phyloP scores from a whole-genome alignment of 92 coral and sea anemone genomes.

The Zoanthus sansibaricus region DNA sequence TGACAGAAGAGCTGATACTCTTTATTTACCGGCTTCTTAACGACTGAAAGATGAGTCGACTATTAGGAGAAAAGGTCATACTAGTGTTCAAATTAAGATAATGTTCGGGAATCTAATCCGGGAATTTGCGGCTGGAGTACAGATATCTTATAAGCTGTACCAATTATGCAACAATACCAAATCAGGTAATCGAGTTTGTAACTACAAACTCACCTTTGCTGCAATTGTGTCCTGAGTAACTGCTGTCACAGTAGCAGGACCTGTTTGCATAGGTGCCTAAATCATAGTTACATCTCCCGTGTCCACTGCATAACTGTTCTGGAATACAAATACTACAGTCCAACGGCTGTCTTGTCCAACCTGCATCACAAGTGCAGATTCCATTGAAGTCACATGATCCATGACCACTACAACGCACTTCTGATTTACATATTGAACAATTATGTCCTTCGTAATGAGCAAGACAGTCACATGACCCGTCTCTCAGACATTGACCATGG shows the following conservation, averaged over 20 bases:
- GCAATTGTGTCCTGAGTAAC: slow-evolving; percentile 61
- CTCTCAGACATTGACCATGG: slow-evolving; percentile 68
- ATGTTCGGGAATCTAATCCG: too few species aligned
- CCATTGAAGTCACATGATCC: slow-evolving; percentile 75
- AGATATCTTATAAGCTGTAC: too few species aligned
- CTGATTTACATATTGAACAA: slow-evolving; percentile 62
- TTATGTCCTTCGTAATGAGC: slow-evolving; percentile 55
- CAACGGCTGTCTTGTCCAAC: slow-evolving; percentile 64
- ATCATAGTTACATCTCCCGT: slow-evolving; percentile 71
- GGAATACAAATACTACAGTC: slow-evolving; percentile 71
- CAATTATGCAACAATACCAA: background rate
- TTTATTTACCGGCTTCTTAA: too few species aligned
- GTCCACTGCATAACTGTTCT: slow-evolving; percentile 67
- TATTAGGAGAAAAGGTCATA: too few species aligned
- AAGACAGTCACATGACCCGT: slow-evolving; percentile 72
- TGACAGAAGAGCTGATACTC: too few species aligned
- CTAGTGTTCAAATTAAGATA: too few species aligned
- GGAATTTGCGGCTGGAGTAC: too few species aligned
- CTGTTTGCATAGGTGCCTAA: slow-evolving; percentile 52
- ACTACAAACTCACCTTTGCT: slow-evolving; percentile 47
- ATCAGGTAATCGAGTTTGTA: background rate
- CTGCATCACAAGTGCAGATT: slow-evolving; percentile 63
- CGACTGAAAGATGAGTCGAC: background rate
- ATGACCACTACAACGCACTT: slow-evolving; percentile 72
- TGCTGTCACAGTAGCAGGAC: slow-evolving; percentile 63